Percentiles rank a stretch among this genome's conserved stretches.
These are phyloP conservation scores for Cloeon dipterum DNA, from an alignment of 2,888 invertebrate species.

Conservation along the genomic window DNA sequence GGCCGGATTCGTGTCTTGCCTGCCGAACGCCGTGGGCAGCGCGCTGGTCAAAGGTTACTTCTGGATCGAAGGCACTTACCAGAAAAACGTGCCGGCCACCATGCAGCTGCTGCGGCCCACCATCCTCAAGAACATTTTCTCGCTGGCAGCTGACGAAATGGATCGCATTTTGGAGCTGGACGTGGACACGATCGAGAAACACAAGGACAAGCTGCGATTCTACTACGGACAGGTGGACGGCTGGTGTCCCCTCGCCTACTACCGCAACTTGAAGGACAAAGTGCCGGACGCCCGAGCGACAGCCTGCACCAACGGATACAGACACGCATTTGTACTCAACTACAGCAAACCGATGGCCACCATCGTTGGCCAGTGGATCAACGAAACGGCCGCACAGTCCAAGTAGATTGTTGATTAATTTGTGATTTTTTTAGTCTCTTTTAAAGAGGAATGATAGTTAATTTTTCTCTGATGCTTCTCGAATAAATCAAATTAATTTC, in stretches of 20 bases:
- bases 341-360: slow-evolving; percentile 31
- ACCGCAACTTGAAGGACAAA: slow-evolving; percentile 32
- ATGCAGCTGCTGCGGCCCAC: slow-evolving; percentile 31
- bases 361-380: slow-evolving; percentile 7
- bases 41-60: slow-evolving; percentile 15
- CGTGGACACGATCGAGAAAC: slow-evolving; percentile 27
- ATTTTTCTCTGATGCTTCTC: no score
- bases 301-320: slow-evolving; percentile 31
- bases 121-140: slow-evolving; percentile 37
- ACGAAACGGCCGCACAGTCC: no score
- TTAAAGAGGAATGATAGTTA: no score
- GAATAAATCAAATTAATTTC: no score
- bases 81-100: slow-evolving; percentile 18
- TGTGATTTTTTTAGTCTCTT: no score
- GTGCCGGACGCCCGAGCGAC: slow-evolving; percentile 35
- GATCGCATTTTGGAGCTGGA: slow-evolving; percentile 43
- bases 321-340: slow-evolving; percentile 63
- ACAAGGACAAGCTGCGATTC: slow-evolving; percentile 41
- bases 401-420: no score
- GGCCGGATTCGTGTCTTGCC: neutral
- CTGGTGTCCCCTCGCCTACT: slow-evolving; percentile 62
- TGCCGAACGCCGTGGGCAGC: slow-evolving; percentile 1
- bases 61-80: slow-evolving; percentile 6
- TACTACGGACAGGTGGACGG: slow-evolving; percentile 59
- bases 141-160: slow-evolving; percentile 61